A percentile compares a stretch with the other conserved stretches of the same genome.
Evolutionary conservation across 2,888 invertebrate genomes (phyloP).

Genomic region (Corbicula japonica): DNA sequence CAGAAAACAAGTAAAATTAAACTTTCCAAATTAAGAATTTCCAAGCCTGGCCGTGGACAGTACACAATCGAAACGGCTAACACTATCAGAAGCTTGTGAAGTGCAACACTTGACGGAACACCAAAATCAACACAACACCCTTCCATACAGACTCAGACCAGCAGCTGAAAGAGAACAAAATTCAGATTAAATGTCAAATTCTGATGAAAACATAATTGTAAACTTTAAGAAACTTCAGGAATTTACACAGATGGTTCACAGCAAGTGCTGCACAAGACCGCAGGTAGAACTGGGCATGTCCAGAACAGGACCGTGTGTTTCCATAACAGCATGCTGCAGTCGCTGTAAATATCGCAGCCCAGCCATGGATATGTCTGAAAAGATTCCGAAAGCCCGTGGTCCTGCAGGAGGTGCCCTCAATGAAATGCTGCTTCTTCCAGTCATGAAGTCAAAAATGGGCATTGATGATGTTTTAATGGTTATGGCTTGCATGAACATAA

Average conservation of each 20-base stretch:
- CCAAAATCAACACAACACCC: neutral
- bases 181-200: too few species aligned
- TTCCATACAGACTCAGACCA: neutral
- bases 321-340: neutral
- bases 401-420: neutral
- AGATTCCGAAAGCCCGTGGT: constrained; percentile 2
- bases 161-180: neutral
- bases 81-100: neutral
- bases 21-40: too few species aligned
- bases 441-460: neutral
- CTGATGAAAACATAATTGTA: too few species aligned
- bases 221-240: neutral
- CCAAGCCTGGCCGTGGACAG: too few species aligned
- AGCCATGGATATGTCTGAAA: neutral
- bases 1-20: too few species aligned
- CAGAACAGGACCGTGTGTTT: neutral
- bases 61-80: too few species aligned
- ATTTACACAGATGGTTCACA: neutral
- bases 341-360: neutral
- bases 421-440: constrained; percentile 1
- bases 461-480: neutral
- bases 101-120: neutral
- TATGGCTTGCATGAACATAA: constrained; percentile 4
- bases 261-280: neutral
- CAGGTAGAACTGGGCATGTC: neutral